Evolutionary conservation across 2,113 vertebrate genomes (phyloP), one percentile per base, ranked within the genome.

Genomic region (Salvelinus fontinalis): DNA sequence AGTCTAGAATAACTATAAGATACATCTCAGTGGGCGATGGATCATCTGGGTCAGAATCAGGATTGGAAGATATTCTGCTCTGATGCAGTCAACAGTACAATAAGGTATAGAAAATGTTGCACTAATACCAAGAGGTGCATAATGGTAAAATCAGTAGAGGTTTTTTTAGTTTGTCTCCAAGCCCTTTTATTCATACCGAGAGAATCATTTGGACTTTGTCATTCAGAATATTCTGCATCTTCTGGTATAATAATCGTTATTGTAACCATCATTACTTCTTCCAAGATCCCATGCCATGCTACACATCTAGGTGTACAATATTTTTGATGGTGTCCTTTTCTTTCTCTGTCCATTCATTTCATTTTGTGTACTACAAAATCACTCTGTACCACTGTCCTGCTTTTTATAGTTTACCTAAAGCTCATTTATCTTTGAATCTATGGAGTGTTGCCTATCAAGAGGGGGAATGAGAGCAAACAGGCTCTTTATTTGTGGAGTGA

Each of bases 41-140:
- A 51, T 29, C 69, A 22, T 60, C 18, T 62, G 26, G 20, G 26
- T 79, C 39, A 67, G n/a, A 34, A 77, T 73, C 24, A 16, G 13
- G 77, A 62, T 73, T 49, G 68, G 27, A 60, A 76, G 22, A 76
- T 54, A 44, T 27, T 59, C 14, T 59, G 27, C 5, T 44, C n/a
- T 3, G 20, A 60, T 8, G 59, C 59, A 34, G 16, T 67, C 16
- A 31, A 67, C 66, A 48, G 51, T 26, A 5, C 51, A 26, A 51
- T 16, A 27, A 24, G 70, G 39, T n/a, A 65, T 64, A 66, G 27
- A 9, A 71, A 74, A 3, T 68, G 2, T 49, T 11, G 11, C 8
- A 34, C 66, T 71, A 18, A 24, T 27, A 66, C 64, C 24, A 66
- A 14, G 64, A 27, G 24, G 26, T 66, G 12, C 26, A 27, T 14